Base-by-base conservation (phyloP, 1,140 invertebrate genomes). In the Nephila pilipes region DNA sequence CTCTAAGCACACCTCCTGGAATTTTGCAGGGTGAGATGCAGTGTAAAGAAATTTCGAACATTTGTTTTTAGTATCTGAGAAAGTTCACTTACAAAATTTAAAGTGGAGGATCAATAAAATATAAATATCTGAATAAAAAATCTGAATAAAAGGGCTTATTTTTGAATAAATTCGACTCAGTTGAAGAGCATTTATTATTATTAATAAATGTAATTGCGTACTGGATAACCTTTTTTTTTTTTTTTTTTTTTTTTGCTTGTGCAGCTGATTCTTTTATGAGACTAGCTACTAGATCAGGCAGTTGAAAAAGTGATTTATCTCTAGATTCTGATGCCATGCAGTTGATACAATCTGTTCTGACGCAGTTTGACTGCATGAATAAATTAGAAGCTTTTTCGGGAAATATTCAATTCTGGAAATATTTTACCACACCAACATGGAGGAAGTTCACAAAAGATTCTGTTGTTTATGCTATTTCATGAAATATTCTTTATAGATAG, bases 361-460 rank as follows among this genome's bases (percentile, higher is more conserved):
- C 96, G 2, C 97, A 97, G 10, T 98, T 98, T 94, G 96, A 96
- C 94, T 96, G 96, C 29, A 97, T 97, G 54, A 96, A 98, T 87
- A 96, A 96, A 95, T 96, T 97, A 0, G 98, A 99, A 95, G 97
- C 97, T 94, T 97, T 97, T 22, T 95, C 97, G 97, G 95, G 97
- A 97, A n/a, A 95, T 97, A 6, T 96, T 96, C 69, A 29, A 10
- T 95, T 98, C 2, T 98, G 97, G 98, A 96, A 96, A 87, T 96
- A 96, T 94, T 97, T 98, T 93, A 96, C 97, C 55, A 98, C 98
- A 0, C 97, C 97, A 10, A 93, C 57, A 0, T 94, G 90, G 85
- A 90, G 29, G 60, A 94, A 58, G 38, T 92, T 94, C 25, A 75
- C 79, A 5, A 54, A 85, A 22, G 93, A 89, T 32, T 60, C 60